Evolutionary conservation across 37 sponge, comb jelly and placozoan species (phyloP).

Genomic region (Halisarca cf. caerulea): DNA sequence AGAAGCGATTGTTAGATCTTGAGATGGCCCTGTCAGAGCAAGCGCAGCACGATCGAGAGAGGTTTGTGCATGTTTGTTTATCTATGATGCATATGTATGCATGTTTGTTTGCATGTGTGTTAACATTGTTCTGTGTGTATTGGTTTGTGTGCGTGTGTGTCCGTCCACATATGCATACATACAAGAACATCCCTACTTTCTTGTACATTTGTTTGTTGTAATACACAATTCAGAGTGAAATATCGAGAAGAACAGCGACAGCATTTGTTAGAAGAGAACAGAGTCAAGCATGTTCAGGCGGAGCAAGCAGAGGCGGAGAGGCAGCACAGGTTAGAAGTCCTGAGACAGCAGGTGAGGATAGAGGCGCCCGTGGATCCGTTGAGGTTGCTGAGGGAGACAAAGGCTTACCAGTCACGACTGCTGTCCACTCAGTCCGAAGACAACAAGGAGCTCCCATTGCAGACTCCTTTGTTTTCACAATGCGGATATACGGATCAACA

Average conservation of each 20-base stretch:
- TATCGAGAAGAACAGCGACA: background rate
- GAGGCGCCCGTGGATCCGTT: conserved; percentile 6
- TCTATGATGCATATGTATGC: too few relatives aligned
- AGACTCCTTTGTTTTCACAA: conserved; percentile 1
- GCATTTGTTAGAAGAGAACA: background rate
- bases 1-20: background rate
- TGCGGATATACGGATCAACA: background rate
- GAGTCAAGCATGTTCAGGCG: background rate
- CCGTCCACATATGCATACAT: background rate
- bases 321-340: background rate
- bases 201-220: background rate
- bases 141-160: too few relatives aligned
- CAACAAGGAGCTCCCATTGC: background rate
- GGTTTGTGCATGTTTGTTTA: background rate
- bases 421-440: background rate
- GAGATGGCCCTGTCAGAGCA: background rate
- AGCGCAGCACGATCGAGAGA: background rate
- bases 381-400: conserved; percentile 18
- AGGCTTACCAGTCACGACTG: background rate
- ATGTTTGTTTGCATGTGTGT: too few relatives aligned
- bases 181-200: background rate
- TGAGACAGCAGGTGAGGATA: conserved; percentile 10
- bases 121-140: too few relatives aligned
- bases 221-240: background rate
- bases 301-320: conserved; percentile 12